Percentiles rank a stretch among this genome's conserved stretches.
Evolutionary conservation across 2,888 invertebrate genomes (phyloP).

Genomic region (Lacanobia oleracea): DNA sequence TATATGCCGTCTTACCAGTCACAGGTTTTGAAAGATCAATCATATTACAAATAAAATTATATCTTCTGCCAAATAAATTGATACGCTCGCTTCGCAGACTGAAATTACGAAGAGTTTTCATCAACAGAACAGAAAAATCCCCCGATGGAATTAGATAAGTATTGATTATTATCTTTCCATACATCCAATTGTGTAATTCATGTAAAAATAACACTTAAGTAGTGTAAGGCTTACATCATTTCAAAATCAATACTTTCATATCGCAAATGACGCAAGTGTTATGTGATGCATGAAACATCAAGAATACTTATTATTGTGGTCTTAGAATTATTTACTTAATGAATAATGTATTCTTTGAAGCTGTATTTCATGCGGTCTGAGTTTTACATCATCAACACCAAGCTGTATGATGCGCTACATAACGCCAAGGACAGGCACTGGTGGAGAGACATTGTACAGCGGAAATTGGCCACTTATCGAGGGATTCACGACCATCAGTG

Average conservation of each 20-base stretch:
- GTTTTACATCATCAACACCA: no score
- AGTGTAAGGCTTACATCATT: conserved; percentile 32
- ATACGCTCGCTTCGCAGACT: background rate
- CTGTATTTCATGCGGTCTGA: background rate
- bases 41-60: background rate
- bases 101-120: background rate
- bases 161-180: background rate
- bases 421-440: no score
- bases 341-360: conserved; percentile 5
- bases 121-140: background rate
- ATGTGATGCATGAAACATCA: conserved; percentile 39
- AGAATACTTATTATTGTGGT: conserved; percentile 12
- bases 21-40: background rate
- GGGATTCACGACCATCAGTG: no score
- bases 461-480: no score
- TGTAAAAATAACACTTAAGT: background rate
- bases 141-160: background rate
- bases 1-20: no score
- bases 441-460: no score
- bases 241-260: conserved; percentile 41
- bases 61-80: background rate
- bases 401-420: no score
- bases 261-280: conserved; percentile 37
- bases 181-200: conserved; percentile 6
- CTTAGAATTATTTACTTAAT: background rate